Evolutionary conservation across 2,888 invertebrate species (phyloP).

Genomic region (Torymus aiolomorphi): DNA sequence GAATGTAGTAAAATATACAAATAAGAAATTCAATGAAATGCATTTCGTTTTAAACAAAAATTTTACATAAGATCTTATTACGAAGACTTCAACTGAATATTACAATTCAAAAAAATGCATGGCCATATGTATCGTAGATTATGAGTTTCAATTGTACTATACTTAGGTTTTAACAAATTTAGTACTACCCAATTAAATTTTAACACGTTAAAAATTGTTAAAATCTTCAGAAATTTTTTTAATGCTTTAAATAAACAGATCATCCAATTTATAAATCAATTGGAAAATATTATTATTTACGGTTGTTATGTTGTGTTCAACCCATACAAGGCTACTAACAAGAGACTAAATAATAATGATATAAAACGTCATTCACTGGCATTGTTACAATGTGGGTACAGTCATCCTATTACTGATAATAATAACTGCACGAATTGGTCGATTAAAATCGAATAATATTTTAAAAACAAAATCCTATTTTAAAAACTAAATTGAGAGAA

Average conservation of each 20-base stretch:
- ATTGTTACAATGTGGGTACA: too few species aligned
- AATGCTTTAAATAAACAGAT: constrained; percentile 38
- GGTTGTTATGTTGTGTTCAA: constrained; percentile 42
- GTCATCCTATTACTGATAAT: too few species aligned
- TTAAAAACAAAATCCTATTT: too few species aligned
- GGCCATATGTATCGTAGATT: constrained; percentile 49
- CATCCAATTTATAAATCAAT: constrained; percentile 37
- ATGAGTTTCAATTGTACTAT: constrained; percentile 41
- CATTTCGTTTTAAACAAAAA: constrained; percentile 28
- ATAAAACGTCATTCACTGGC: too few species aligned
- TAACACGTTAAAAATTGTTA: constrained; percentile 63
- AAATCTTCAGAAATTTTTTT: constrained; percentile 53
- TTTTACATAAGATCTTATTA: constrained; percentile 20
- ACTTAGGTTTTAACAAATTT: constrained; percentile 69
- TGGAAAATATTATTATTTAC: constrained; percentile 31
- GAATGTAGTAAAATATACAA: constrained; percentile 41
- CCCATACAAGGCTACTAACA: background rate
- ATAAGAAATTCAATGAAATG: constrained; percentile 29
- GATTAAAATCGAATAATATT: too few species aligned
- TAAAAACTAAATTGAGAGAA: too few species aligned
- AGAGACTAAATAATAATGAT: too few species aligned
- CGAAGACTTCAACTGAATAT: constrained; percentile 32
- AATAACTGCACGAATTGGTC: too few species aligned
- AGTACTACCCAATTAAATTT: constrained; percentile 67
- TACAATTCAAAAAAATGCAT: constrained; percentile 17